Base-by-base conservation (phyloP, 2,113 vertebrate genomes). In the Pagrus major region DNA sequence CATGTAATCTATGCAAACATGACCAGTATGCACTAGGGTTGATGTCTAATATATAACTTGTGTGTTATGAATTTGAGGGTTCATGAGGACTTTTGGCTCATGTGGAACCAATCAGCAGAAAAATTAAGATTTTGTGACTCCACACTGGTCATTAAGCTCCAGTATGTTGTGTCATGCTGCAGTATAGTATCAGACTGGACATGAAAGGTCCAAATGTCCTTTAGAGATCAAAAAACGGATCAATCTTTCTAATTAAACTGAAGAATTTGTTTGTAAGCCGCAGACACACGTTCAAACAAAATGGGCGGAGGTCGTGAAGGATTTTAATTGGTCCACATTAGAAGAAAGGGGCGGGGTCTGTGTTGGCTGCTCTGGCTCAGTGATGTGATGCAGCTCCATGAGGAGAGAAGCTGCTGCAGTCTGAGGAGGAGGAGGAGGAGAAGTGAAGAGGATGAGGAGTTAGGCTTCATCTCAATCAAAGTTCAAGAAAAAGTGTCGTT, bases 311-410 rank as follows among this genome's bases (percentile, higher is more conserved):
- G 70, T 2, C 6, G 7, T 75, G 59, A 31, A 0, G 56, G 21
- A 2, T 49, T 89, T 49, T 84, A 56, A 93, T 94, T 94, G 94
- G 93, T 33, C 60, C 6, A 60, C 21, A 67, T 44, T 35, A 12
- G 4, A 7, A 2, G 7, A n/a, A 20, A 39, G 61, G 85, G 94
- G 94, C 87, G 93, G 78, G 61, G 72, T 61, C 12, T 58, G 7
- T 3, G 15, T 11, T 41, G 35, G 46, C 51, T 58, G 44, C 31
- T 51, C 51, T 37, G 70, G 58, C 67, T 37, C 31, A 15, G 35
- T 77, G 78, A 78, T 63, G 70, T 16, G 81, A 73, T 71, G 74
- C 74, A 51, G 67, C 73, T 46, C 75, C 67, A 54, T 81, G 77
- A 89, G 66, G 71, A 86, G 69, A 79, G 68, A 60, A 7, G 64